A percentile compares a stretch with the other conserved stretches of the same genome.
phyloP scores from a whole-genome alignment of 2,113 vertebrate genomes.

The Phocoena phocoena region DNA sequence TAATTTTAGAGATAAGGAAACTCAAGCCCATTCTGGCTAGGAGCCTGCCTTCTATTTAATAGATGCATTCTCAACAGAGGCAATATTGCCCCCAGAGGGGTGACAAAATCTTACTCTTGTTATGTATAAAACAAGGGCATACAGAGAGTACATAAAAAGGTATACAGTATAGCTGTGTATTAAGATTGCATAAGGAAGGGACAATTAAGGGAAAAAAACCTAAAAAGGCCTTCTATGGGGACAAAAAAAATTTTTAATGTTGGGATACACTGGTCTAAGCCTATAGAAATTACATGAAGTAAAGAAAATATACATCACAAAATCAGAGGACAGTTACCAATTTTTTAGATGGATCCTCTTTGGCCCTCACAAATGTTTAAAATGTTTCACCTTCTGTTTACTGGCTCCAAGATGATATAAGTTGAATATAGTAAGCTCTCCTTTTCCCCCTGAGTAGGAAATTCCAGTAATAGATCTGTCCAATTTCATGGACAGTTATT shows the following conservation, averaged over 20 bases:
- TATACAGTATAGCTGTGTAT: not conserved
- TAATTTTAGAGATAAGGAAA: not conserved
- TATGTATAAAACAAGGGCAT: not conserved
- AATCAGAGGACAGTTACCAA: not conserved
- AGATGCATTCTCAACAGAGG: not conserved
- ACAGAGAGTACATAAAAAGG: not conserved
- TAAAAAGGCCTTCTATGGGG: not conserved
- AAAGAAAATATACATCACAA: not conserved
- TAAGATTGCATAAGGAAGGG: not conserved
- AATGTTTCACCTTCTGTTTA: not conserved
- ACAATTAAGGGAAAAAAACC: not conserved
- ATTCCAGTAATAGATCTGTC: not conserved
- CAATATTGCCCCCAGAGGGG: not conserved
- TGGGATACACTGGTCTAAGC: not conserved
- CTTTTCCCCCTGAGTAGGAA: not conserved
- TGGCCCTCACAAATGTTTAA: not conserved
- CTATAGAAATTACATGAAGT: not conserved
- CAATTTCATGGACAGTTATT: not conserved
- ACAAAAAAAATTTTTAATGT: not conserved
- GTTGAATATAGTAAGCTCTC: not conserved
- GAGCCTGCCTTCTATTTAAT: not conserved
- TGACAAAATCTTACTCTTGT: not conserved
- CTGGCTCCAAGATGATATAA: not conserved
- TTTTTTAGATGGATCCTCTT: not conserved
- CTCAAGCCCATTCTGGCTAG: not conserved